A percentile compares a stretch with the other conserved stretches of the same genome.
Conservation (phyloP, 2,797 vertebrate genomes). For the Hemitrygon akajei region DNA sequence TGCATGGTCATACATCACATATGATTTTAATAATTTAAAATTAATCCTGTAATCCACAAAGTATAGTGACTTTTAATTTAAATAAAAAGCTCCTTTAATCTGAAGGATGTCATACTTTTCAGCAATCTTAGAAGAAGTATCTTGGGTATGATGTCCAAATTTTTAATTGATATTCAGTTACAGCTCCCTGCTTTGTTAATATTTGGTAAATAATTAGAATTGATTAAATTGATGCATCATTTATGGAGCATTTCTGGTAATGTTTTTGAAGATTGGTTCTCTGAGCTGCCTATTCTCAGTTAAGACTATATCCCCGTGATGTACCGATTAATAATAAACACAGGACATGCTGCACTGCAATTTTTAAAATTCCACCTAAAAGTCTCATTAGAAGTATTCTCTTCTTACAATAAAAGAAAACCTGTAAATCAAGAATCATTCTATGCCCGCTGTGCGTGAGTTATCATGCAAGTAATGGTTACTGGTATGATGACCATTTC, state of each 20-base stretch:
- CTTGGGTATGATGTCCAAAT: too few relatives aligned
- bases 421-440: not conserved
- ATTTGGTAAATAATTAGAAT: not conserved
- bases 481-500: not conserved
- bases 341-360: not conserved
- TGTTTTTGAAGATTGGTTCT: constrained; percentile 3
- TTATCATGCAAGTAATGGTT: not conserved
- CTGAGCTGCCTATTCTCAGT: not conserved
- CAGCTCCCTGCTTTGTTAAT: not conserved
- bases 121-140: too few relatives aligned
- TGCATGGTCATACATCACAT: not conserved
- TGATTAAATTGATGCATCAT: not conserved
- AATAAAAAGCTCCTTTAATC: not conserved
- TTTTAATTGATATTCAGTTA: not conserved
- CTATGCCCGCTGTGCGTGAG: not conserved
- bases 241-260: not conserved
- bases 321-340: not conserved
- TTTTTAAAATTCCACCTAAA: not conserved
- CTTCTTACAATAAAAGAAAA: too few relatives aligned
- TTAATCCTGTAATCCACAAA: constrained; percentile 7
- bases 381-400: not conserved
- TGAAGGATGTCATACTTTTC: not conserved
- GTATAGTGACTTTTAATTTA: not conserved
- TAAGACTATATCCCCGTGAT: not conserved
- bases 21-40: not conserved